Evolutionary conservation across 2,797 vertebrate genomes (phyloP).

Genomic region (Enteromius afrohamiltoni): DNA sequence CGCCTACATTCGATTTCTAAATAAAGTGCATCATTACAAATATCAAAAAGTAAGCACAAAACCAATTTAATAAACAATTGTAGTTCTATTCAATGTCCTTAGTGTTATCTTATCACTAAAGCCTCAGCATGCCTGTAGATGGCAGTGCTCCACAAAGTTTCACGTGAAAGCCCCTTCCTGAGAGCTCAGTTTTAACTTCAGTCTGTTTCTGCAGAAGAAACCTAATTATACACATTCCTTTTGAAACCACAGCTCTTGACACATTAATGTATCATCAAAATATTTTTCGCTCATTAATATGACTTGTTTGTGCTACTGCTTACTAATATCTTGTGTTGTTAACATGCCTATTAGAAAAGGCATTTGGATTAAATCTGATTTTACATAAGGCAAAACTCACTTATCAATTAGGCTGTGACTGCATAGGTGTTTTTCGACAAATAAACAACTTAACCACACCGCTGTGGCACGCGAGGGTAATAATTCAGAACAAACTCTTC

Average conservation of each 20-base stretch:
- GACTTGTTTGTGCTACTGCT: constrained; percentile 65
- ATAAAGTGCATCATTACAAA: neutral
- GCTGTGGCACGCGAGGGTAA: neutral
- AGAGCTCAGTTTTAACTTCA: constrained; percentile 44
- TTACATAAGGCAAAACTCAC: constrained; percentile 49
- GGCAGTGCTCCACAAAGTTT: constrained; percentile 61
- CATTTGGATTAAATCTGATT: constrained; percentile 58
- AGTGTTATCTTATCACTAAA: neutral
- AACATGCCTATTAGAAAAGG: constrained; percentile 60
- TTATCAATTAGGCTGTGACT: constrained; percentile 46
- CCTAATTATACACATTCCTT: constrained; percentile 59
- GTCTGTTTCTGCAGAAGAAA: constrained; percentile 55
- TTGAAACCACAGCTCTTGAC: constrained; percentile 63
- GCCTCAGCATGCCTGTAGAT: constrained; percentile 54
- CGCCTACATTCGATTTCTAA: neutral
- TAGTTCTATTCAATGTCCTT: neutral
- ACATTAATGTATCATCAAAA: constrained; percentile 69
- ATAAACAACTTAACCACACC: constrained; percentile 47
- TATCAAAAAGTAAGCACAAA: neutral
- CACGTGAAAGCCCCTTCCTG: neutral
- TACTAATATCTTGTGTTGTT: constrained; percentile 64
- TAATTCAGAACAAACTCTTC: constrained; percentile 17
- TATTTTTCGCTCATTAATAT: constrained; percentile 68
- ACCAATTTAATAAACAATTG: neutral
- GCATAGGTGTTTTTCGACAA: constrained; percentile 50